A percentile compares a stretch with the other conserved stretches of the same genome.
Conservation (phyloP, 2,113 vertebrate species). For the Regulus satrapa region DNA sequence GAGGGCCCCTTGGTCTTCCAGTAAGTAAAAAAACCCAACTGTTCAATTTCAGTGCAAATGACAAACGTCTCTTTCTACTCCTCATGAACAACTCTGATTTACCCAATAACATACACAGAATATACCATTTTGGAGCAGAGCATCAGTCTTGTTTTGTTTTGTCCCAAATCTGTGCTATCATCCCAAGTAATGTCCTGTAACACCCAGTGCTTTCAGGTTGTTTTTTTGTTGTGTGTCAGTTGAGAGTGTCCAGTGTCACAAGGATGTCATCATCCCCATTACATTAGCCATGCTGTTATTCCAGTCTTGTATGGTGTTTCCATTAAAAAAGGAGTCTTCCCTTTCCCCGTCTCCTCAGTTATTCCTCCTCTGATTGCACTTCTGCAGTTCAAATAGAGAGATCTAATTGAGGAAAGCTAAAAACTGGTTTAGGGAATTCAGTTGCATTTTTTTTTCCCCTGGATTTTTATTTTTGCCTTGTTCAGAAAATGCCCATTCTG, state of each 20-base stretch:
- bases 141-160: slow-evolving; percentile 15
- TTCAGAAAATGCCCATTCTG: slow-evolving; percentile 24
- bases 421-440: not conserved
- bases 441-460: not conserved
- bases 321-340: not conserved
- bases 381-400: not conserved
- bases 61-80: slow-evolving; percentile 67
- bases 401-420: not conserved
- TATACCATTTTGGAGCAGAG: not conserved
- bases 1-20: slow-evolving; percentile 97
- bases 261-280: not conserved
- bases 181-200: not conserved
- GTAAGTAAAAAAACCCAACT: slow-evolving; percentile 86
- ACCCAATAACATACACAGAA: slow-evolving; percentile 8
- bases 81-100: slow-evolving; percentile 62
- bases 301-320: slow-evolving; percentile 47
- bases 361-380: not conserved
- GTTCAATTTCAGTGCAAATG: slow-evolving; percentile 73
- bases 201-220: not conserved
- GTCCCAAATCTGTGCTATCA: not conserved
- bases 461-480: not conserved
- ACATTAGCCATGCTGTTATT: slow-evolving; percentile 4
- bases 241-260: slow-evolving; percentile 1
- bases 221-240: not conserved
- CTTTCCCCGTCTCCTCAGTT: not conserved